Percentiles rank a stretch among this genome's conserved stretches.
Evolutionary conservation across 2,888 invertebrate genomes (phyloP).

Genomic region (Drosophila falleni): DNA sequence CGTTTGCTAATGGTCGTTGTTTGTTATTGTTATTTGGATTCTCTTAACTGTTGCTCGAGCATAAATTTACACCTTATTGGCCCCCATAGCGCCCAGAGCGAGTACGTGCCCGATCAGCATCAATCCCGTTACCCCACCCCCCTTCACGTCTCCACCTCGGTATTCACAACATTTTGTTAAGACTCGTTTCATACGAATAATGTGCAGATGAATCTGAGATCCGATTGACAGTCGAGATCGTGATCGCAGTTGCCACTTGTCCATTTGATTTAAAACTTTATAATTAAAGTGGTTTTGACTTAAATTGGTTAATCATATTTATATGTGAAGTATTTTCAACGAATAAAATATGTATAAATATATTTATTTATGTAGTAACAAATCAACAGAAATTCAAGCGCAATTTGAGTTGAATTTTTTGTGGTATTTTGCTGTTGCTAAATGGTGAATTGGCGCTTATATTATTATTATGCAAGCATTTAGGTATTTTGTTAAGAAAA

Average conservation of each 20-base stretch:
- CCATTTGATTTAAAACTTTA: slow-evolving; percentile 59
- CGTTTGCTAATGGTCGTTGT: slow-evolving; percentile 57
- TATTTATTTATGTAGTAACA: slow-evolving; percentile 3
- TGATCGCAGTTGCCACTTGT: slow-evolving; percentile 46
- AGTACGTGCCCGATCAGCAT: slow-evolving; percentile 58
- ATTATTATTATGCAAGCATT: slow-evolving; percentile 48
- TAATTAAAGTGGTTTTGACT: slow-evolving; percentile 81
- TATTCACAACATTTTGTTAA: slow-evolving; percentile 2
- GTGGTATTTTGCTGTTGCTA: slow-evolving; percentile 22
- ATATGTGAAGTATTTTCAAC: slow-evolving; percentile 57
- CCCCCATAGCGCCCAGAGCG: slow-evolving; percentile 81
- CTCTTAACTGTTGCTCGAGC: slow-evolving; percentile 54
- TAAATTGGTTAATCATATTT: slow-evolving; percentile 79
- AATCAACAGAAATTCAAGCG: slow-evolving; percentile 33
- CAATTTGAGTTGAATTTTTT: slow-evolving; percentile 48
- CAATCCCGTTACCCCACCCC: not conserved
- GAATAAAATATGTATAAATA: slow-evolving; percentile 16
- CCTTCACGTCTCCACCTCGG: not conserved
- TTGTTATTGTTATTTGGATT: slow-evolving; percentile 46
- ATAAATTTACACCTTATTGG: slow-evolving; percentile 85
- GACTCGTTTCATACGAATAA: slow-evolving; percentile 18
- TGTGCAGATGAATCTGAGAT: slow-evolving; percentile 39
- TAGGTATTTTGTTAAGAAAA: not conserved
- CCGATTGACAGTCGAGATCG: slow-evolving; percentile 42
- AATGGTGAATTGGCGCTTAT: slow-evolving; percentile 33